phyloP scores from a whole-genome alignment of 2,888 invertebrate genomes.

The Glyphotaelius pellucidus region DNA sequence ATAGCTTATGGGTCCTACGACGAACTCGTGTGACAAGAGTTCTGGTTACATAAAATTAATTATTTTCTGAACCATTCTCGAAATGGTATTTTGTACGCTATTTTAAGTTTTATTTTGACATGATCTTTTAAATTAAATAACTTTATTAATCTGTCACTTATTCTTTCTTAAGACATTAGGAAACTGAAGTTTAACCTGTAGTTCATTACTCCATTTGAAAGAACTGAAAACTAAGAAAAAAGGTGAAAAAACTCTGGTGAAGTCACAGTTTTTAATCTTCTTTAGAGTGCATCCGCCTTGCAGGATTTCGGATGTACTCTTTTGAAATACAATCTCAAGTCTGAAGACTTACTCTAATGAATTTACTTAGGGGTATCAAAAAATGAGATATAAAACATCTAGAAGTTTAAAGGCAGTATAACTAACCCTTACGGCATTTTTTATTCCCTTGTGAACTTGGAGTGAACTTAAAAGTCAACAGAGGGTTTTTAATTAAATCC shows the following conservation, averaged over 20 bases:
- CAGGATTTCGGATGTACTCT: background rate
- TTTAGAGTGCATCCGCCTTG: background rate
- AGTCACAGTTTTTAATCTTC: background rate
- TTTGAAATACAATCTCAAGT: background rate
- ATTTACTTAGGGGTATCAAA: background rate
- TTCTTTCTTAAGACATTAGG: too few relatives aligned
- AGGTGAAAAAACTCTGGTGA: background rate
- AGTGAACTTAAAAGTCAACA: constrained; percentile 41
- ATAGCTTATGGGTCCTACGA: too few relatives aligned
- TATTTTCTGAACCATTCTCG: too few relatives aligned
- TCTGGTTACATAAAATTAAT: too few relatives aligned
- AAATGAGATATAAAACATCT: background rate
- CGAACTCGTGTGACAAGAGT: too few relatives aligned
- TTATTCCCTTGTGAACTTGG: background rate
- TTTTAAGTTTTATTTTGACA: too few relatives aligned
- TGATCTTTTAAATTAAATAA: too few relatives aligned
- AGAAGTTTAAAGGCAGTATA: background rate
- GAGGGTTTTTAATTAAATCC: constrained; percentile 38
- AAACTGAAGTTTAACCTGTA: background rate
- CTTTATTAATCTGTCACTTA: too few relatives aligned
- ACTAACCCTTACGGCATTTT: constrained; percentile 13
- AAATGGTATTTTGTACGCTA: too few relatives aligned
- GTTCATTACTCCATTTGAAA: background rate
- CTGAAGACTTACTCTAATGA: background rate
- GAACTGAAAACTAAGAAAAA: background rate